A percentile compares a stretch with the other conserved stretches of the same genome.
phyloP scores from a whole-genome alignment of 2,113 vertebrate species.

The Tonatia bakeri region DNA sequence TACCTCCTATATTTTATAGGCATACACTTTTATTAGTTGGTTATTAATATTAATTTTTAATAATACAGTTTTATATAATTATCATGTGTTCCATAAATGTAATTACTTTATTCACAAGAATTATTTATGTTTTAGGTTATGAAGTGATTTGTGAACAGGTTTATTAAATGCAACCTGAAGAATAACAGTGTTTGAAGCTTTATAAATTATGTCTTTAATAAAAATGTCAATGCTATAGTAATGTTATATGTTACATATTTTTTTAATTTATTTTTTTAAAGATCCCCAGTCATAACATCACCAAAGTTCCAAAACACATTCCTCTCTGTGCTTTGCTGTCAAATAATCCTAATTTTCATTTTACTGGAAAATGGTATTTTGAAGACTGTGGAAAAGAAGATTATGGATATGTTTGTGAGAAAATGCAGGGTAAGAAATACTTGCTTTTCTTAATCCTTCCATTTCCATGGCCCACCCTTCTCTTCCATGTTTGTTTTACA shows the following conservation, averaged over 20 bases:
- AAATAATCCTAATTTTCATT: conserved; percentile 90
- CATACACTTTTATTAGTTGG: background rate
- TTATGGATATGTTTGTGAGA: conserved; percentile 94
- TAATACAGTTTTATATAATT: background rate
- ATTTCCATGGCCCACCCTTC: background rate
- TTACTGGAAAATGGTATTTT: conserved; percentile 94
- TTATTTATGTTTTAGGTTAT: conserved; percentile 30
- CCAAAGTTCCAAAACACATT: conserved; percentile 70
- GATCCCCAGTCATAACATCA: conserved; percentile 69
- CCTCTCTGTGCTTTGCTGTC: conserved; percentile 88
- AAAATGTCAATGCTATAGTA: conserved; percentile 23
- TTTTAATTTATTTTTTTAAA: conserved; percentile 69
- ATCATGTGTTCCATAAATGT: background rate
- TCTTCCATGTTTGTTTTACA: conserved; percentile 12
- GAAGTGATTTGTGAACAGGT: conserved; percentile 4
- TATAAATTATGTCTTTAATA: background rate
- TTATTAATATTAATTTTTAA: conserved; percentile 49
- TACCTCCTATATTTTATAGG: conserved; percentile 1
- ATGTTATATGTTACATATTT: background rate
- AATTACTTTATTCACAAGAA: conserved; percentile 16
- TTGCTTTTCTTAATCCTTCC: conserved; percentile 52
- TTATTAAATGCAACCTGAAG: conserved; percentile 44
- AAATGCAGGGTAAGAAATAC: conserved; percentile 85
- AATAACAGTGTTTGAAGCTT: conserved; percentile 40
- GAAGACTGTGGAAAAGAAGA: conserved; percentile 86